A percentile compares a stretch with the other conserved stretches of the same genome.
These are phyloP conservation scores for Syrphus vitripennis DNA, from an alignment of 2,888 invertebrate genomes.

Conservation along the genomic window DNA sequence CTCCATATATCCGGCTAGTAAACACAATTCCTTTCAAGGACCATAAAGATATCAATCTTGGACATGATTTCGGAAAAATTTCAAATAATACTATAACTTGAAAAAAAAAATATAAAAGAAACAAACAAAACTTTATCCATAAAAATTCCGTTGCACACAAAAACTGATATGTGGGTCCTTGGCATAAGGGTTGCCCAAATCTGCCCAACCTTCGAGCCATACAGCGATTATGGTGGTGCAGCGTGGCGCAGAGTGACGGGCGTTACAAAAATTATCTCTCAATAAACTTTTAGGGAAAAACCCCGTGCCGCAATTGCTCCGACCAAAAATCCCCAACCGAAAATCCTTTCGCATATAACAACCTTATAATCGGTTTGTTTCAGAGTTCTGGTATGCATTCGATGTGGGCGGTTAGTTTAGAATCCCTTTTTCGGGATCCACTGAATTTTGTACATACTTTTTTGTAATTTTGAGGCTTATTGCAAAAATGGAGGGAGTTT, in stretches of 20 bases:
- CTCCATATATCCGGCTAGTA: slow-evolving; percentile 53
- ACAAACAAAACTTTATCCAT: slow-evolving; percentile 66
- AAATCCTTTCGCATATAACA: slow-evolving; percentile 42
- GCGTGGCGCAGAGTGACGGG: not conserved
- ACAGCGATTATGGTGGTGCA: not conserved
- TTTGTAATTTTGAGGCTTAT: slow-evolving; percentile 58
- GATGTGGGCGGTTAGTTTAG: slow-evolving; percentile 23
- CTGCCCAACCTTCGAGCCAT: not conserved
- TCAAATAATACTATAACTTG: slow-evolving; percentile 6
- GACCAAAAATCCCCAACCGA: slow-evolving; percentile 24
- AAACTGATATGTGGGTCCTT: slow-evolving; percentile 68
- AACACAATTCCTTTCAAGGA: slow-evolving; percentile 69
- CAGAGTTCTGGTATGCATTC: slow-evolving; percentile 11
- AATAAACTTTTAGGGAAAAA: slow-evolving; percentile 58
- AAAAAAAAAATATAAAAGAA: not conserved
- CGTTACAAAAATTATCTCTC: slow-evolving; percentile 64
- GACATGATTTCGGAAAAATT: slow-evolving; percentile 63
- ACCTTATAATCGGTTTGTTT: not conserved
- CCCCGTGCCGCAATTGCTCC: not conserved
- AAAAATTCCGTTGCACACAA: slow-evolving; percentile 66
- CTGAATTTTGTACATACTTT: slow-evolving; percentile 41
- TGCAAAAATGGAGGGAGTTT: not conserved
- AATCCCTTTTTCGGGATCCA: slow-evolving; percentile 23
- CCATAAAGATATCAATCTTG: slow-evolving; percentile 71
- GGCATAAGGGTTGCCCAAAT: slow-evolving; percentile 23